phyloP scores from a whole-genome alignment of 2,113 vertebrate species.

The Neofelis nebulosa region DNA sequence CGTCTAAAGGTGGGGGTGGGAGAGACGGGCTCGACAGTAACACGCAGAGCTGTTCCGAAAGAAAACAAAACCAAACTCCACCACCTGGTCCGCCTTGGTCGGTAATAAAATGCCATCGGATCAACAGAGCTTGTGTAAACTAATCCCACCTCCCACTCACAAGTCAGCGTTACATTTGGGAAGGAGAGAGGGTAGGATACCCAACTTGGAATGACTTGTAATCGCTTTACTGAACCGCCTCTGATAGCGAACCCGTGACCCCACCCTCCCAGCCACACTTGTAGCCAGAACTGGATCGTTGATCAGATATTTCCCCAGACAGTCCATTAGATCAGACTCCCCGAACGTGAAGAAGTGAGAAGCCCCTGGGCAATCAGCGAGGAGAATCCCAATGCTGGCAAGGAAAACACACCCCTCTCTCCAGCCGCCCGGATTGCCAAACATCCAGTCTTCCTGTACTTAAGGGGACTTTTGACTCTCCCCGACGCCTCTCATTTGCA shows the following conservation, averaged over 20 bases:
- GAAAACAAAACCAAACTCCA: slow-evolving; percentile 56
- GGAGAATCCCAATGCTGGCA: slow-evolving; percentile 55
- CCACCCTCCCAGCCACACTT: slow-evolving; percentile 40
- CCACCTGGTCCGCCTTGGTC: slow-evolving; percentile 61
- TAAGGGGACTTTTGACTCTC: slow-evolving; percentile 37
- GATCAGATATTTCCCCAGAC: slow-evolving; percentile 55
- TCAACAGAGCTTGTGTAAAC: slow-evolving; percentile 61
- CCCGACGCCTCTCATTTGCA: slow-evolving; percentile 1
- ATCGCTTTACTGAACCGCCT: slow-evolving; percentile 49
- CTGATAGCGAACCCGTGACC: slow-evolving; percentile 36
- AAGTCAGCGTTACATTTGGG: not conserved
- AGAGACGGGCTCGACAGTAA: not conserved
- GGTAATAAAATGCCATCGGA: slow-evolving; percentile 74
- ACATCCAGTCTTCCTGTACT: not conserved
- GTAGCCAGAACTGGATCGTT: slow-evolving; percentile 29
- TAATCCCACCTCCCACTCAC: slow-evolving; percentile 63
- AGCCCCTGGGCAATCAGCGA: slow-evolving; percentile 56
- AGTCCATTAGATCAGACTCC: slow-evolving; percentile 47
- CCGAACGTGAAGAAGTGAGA: slow-evolving; percentile 63
- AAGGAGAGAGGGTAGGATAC: slow-evolving; percentile 37
- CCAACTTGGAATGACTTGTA: not conserved
- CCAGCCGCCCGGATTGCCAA: not conserved
- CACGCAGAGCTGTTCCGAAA: not conserved
- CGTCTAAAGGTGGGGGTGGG: not conserved
- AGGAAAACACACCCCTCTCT: slow-evolving; percentile 48